Evolutionary conservation across 1,140 invertebrate species (phyloP), one percentile per base, ranked within the genome.

Genomic region (Drosophila lacteicornis): DNA sequence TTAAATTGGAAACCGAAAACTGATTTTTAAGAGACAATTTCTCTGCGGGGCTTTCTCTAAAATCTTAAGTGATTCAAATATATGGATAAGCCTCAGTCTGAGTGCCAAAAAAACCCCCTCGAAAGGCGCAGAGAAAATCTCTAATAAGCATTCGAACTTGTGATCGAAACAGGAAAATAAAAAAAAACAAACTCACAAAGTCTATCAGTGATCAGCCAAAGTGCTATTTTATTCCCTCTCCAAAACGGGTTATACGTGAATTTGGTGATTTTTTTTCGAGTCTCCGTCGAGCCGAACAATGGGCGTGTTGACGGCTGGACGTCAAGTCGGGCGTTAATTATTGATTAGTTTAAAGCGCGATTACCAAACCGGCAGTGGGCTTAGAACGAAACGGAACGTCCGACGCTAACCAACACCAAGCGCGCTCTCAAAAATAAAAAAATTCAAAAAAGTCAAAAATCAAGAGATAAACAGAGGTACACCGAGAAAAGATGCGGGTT

Each of bases 331-430:
- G 71, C 85, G 86, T 85, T 90, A 90, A 90, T 90, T 90, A 85
- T 85, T 85, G 85, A 90, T 90, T 82, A 88, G 85, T 82, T 90
- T 90, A 85, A 90, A 90, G 85, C 81, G 53, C 80, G 85, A 90
- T 90, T 90, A 85, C 73, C 82, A 79, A 63, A 76, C 70, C 81
- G 71, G 81, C 71, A 56, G 55, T 68, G 19, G 61, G 81, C 55
- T 90, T 90, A 90, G 85, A 90, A 90, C 81, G 79, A 59, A 49
- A 68, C 45, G 19, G 79, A 82, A 65, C 79, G 85, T 61, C 70
- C 75, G 76, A 80, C 79, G 73, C 50, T 67, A 58, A 82, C 67
- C 86, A 90, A 61, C 79, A 42, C 30, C 15, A 3, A 62, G 7
- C 17, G 40, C 50, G 70, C 58, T 65, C 61, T 53, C 62, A 38